Conservation (phyloP, 2,797 vertebrate species). For the Cryptoprocta ferox region DNA sequence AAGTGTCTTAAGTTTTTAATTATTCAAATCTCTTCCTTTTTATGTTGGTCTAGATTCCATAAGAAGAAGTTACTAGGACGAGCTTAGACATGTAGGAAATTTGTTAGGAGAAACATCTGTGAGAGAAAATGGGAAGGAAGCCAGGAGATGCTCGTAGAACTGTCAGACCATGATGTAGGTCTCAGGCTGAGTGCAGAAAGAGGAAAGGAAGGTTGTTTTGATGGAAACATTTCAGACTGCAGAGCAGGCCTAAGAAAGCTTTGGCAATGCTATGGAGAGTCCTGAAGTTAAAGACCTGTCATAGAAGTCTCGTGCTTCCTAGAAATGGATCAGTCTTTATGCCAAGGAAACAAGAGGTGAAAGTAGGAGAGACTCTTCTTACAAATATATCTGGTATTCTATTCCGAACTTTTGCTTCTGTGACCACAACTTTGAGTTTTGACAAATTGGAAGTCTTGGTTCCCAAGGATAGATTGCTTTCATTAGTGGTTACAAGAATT, state of each 20-base stretch:
- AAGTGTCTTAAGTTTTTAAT: neutral
- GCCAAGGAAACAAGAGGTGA: neutral
- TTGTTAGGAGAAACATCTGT: neutral
- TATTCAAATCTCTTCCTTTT: neutral
- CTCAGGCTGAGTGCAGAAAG: neutral
- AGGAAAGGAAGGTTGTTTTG: neutral
- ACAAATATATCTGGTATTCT: neutral
- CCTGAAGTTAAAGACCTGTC: neutral
- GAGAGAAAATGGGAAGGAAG: neutral
- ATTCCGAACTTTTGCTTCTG: neutral
- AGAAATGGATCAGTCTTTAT: neutral
- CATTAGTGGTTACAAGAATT: neutral
- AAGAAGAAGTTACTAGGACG: neutral
- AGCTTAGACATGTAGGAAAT: neutral
- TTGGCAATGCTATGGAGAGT: neutral
- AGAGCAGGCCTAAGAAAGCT: neutral
- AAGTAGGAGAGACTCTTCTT: neutral
- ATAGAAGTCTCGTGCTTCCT: neutral
- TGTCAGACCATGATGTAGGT: neutral
- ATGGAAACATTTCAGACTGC: neutral
- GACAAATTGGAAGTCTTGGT: neutral
- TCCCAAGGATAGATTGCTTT: neutral
- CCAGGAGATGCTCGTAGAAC: neutral
- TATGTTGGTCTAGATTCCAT: neutral
- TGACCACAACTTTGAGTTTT: neutral